Evolutionary conservation across 2,888 invertebrate species (phyloP).

Genomic region (Trissonchulus latispiculum): DNA sequence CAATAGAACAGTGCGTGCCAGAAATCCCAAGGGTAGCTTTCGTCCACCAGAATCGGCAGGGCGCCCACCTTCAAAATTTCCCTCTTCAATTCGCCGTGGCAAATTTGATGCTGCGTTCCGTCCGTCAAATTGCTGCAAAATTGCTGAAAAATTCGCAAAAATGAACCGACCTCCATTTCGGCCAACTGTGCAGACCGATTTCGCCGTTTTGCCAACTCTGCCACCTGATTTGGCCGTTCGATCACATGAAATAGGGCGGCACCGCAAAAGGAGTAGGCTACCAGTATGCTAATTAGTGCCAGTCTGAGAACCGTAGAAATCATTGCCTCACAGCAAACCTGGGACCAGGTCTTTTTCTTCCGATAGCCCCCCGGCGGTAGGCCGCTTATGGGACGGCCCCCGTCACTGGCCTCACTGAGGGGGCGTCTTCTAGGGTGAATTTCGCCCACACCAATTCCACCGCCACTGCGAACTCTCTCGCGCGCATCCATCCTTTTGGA

Average conservation of each 20-base stretch:
- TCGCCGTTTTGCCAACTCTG: background rate
- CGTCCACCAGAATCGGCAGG: background rate
- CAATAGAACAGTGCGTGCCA: constrained; percentile 9
- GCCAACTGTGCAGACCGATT: background rate
- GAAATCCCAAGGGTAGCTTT: constrained; percentile 13
- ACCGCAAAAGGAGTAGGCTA: background rate
- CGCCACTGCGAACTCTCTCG: background rate
- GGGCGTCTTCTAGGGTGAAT: background rate
- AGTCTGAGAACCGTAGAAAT: background rate
- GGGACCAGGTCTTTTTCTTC: background rate
- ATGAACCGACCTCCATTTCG: background rate
- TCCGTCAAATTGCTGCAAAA: background rate
- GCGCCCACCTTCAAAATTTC: background rate
- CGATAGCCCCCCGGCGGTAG: background rate
- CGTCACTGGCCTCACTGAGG: background rate
- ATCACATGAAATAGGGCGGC: background rate
- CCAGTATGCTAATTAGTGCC: background rate
- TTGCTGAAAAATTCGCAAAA: background rate
- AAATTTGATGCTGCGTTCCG: background rate
- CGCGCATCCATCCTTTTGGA: background rate
- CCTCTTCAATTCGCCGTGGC: background rate
- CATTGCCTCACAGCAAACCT: background rate
- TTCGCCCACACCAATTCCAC: too few relatives aligned
- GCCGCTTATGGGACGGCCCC: too few relatives aligned
- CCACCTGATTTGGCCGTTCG: background rate